These are phyloP conservation scores for Ctena decussata DNA, from an alignment of 2,888 invertebrate species.

Conservation along the genomic window DNA sequence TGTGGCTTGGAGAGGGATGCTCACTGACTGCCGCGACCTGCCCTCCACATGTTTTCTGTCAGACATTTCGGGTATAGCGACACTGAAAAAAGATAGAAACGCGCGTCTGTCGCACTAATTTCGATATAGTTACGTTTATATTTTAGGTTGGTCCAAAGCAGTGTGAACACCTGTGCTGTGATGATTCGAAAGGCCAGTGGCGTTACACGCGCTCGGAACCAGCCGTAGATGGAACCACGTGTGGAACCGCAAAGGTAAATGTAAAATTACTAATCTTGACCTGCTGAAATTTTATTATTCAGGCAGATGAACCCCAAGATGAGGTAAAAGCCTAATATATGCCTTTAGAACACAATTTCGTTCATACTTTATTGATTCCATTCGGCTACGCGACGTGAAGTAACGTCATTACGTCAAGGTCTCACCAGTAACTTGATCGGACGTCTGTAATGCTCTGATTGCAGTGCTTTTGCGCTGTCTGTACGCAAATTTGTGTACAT, in stretches of 20 bases:
- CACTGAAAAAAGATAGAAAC: too few relatives aligned
- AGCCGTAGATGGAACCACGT: constrained; percentile 79
- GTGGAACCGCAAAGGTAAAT: constrained; percentile 74
- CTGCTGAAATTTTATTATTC: neutral
- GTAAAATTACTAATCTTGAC: neutral
- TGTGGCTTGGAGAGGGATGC: too few relatives aligned
- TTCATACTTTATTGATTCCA: neutral
- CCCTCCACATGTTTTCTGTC: too few relatives aligned
- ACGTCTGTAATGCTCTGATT: too few relatives aligned
- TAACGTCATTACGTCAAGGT: neutral
- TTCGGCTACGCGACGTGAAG: too few relatives aligned
- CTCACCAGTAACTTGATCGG: neutral
- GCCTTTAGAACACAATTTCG: neutral
- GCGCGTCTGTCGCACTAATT: too few relatives aligned
- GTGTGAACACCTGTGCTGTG: constrained; percentile 80
- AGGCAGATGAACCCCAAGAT: neutral
- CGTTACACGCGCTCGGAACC: constrained; percentile 78
- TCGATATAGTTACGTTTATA: too few relatives aligned
- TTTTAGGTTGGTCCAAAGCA: constrained; percentile 76
- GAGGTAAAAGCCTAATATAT: neutral
- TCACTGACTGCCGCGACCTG: too few relatives aligned
- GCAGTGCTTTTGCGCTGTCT: too few relatives aligned
- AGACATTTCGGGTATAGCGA: too few relatives aligned
- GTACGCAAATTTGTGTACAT: too few relatives aligned
- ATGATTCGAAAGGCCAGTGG: constrained; percentile 77